Evolutionary conservation across 2,797 vertebrate genomes (phyloP), one percentile per base, ranked within the genome.

Genomic region (Neosilurus mollespiculum): DNA sequence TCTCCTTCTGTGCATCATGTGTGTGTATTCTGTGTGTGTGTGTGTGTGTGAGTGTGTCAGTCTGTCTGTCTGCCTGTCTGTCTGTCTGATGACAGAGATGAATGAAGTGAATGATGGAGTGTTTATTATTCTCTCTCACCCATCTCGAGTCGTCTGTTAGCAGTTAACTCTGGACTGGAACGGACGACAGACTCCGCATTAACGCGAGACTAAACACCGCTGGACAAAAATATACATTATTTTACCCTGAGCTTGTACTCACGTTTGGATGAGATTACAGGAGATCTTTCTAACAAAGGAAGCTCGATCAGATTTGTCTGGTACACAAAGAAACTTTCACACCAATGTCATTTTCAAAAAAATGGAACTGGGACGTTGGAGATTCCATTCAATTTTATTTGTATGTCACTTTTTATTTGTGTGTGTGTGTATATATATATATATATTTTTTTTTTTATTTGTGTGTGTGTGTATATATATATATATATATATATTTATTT

Each of bases 121-220:
- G 75, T 78, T 1, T 78, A 24, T 85, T 51, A 49, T 67, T 34
- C 56, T 37, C 37, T 56, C 62, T 30, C 22, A 20, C 71, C 26
- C 69, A 73, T 58, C 70, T 15, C 51, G 6, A 9, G 11, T n/a
- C 66, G 83, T 83, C 82, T 89, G 87, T 73, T 80, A 81, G 71
- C 83, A 79, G 83, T 89, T 87, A 84, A 43, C 12, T 49, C 58
- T 49, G 58, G 16, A 53, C 77, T 51, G 82, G 7, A 69, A 10
- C 20, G 22, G 84, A 79, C 64, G 61, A 84, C n/a, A 12, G 71
- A 15, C 70, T 24, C 37, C 24, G 65, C 7, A 24, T 81, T 56
- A 67, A 34, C 20, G 5, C 16, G 34, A 86, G 87, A 88, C 84
- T 87, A 87, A 88, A 89, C 73, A 89, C 58, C 7, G 49, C 65